Percentiles rank a stretch among this genome's conserved stretches.
These are phyloP conservation scores for Athalia rosae DNA, from an alignment of 2,888 invertebrate species.

Conservation along the genomic window DNA sequence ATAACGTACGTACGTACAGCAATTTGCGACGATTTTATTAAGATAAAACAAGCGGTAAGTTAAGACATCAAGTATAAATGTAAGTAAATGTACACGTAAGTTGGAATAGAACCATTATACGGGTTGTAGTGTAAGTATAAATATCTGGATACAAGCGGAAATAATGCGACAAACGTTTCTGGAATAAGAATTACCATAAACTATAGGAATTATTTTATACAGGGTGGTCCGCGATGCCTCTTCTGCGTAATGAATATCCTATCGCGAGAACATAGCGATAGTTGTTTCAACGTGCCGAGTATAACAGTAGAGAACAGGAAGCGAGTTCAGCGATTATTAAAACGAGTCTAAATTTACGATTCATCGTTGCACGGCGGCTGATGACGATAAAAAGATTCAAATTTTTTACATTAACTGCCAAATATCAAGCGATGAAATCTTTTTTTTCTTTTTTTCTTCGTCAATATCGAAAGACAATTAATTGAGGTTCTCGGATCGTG, in stretches of 20 bases:
- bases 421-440: too few relatives aligned
- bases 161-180: slow-evolving; percentile 39
- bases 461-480: too few relatives aligned
- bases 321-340: too few relatives aligned
- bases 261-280: neutral
- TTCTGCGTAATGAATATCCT: neutral
- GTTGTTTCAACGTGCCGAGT: too few relatives aligned
- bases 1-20: too few relatives aligned
- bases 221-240: slow-evolving; percentile 25
- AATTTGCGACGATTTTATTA: neutral
- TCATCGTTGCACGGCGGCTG: too few relatives aligned
- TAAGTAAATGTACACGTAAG: neutral
- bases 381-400: too few relatives aligned
- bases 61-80: neutral
- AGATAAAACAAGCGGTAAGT: slow-evolving; percentile 1
- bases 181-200: slow-evolving; percentile 37
- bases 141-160: slow-evolving; percentile 15
- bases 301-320: too few relatives aligned
- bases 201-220: slow-evolving; percentile 1
- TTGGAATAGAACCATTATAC: neutral
- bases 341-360: too few relatives aligned
- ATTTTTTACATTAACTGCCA: too few relatives aligned
- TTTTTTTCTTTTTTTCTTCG: too few relatives aligned
- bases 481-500: too few relatives aligned
- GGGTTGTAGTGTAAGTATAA: neutral